Base-by-base conservation (phyloP, 2,113 vertebrate species). In the Ranitomeya imitator region DNA sequence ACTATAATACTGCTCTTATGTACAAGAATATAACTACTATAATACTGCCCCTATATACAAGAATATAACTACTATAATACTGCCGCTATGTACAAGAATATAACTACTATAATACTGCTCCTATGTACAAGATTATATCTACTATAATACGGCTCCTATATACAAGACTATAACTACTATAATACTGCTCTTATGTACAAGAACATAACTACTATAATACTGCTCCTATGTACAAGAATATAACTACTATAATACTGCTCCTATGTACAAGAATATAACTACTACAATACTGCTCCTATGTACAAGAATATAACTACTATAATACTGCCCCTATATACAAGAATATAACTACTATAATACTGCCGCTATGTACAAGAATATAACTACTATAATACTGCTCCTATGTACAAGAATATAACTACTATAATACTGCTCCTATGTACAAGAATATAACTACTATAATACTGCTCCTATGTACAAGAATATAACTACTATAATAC, bases 1-100 rank as follows among this genome's bases (percentile, higher is more conserved):
- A 26, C n/a, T 13, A 69, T 69, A 23, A 69, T 69, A 26, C n/a
- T 69, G 12, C n/a, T 45, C 71, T 26, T 45, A 74, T 74, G 13
- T 74, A n/a, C 63, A 74, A 45, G 31, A 74, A 74, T 18, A 45
- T 74, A 74, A 74, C 71, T 74, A 74, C 71, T 45, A 74, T 74
- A 74, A 74, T 74, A 74, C 71, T 74, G 26, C 69, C 4, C 31
- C 71, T 74, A 74, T 74, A 5, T 74, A 74, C 71, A 74, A 45
- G 11, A 69, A 69, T 69, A 69, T 61, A 19, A 19, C 4, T 6
- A 3, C 65, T 69, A 69, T 69, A 69, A 69, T 26, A 69, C 65
- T 73, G 23, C 13, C 11, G 26, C 69, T 37, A 37, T 73, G 3
- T 73, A 73, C 69, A 73, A 37, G 69, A 73, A 73, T 73, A 73